These are phyloP conservation scores for Tonatia bakeri DNA, from an alignment of 2,113 vertebrate genomes.

Conservation along the genomic window DNA sequence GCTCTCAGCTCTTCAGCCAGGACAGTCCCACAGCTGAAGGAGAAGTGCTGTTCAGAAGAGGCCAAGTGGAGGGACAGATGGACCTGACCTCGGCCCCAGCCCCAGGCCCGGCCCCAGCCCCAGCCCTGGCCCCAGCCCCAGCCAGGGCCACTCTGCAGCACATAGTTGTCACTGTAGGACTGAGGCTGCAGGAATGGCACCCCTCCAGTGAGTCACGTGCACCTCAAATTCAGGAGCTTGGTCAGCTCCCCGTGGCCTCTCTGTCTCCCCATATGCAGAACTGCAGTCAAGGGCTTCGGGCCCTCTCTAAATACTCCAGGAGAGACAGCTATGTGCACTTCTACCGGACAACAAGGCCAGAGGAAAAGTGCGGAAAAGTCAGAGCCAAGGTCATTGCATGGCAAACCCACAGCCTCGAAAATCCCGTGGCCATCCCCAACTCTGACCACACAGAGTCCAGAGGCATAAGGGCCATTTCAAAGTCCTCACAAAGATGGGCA, in stretches of 20 bases:
- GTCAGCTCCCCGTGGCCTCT: not conserved
- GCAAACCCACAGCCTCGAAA: not conserved
- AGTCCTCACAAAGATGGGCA: not conserved
- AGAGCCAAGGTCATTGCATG: not conserved
- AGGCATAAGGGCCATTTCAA: not conserved
- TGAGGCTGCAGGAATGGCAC: not conserved
- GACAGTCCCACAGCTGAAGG: not conserved
- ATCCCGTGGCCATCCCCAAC: not conserved
- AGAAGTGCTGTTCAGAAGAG: not conserved
- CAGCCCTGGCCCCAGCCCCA: no score
- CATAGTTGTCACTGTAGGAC: not conserved
- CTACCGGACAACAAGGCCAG: not conserved
- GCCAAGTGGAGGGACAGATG: not conserved
- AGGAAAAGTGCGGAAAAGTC: not conserved
- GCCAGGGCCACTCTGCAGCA: not conserved
- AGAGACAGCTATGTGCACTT: not conserved
- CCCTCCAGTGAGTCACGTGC: not conserved
- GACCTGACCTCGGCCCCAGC: no score
- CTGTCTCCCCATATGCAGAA: not conserved
- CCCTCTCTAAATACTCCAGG: not conserved
- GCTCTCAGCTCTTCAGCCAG: not conserved
- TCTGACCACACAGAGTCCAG: not conserved
- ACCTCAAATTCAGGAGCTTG: not conserved
- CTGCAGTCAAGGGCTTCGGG: not conserved
- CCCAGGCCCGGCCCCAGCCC: no score